phyloP scores from a whole-genome alignment of 2,888 invertebrate species.

The Amiota mariae region DNA sequence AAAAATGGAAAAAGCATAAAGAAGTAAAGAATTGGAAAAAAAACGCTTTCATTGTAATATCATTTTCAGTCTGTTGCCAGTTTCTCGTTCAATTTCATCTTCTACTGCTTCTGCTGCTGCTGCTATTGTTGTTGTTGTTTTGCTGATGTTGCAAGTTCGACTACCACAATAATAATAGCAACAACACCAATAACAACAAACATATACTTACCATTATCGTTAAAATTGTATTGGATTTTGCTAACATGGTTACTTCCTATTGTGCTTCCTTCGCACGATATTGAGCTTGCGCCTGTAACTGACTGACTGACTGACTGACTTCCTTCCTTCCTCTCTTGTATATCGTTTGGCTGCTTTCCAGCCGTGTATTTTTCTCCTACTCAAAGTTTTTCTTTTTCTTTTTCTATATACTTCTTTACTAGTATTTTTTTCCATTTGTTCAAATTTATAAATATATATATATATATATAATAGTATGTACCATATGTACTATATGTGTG shows the following conservation, averaged over 20 bases:
- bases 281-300: conserved; percentile 31
- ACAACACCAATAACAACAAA: conserved; percentile 18
- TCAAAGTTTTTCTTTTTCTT: too few species aligned
- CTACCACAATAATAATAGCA: conserved; percentile 2
- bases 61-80: conserved; percentile 50
- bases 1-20: too few species aligned
- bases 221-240: conserved; percentile 66
- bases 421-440: not conserved
- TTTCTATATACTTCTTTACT: too few species aligned
- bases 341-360: not conserved
- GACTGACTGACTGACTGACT: conserved; percentile 44
- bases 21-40: too few species aligned
- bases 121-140: conserved; percentile 4
- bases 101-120: conserved; percentile 20
- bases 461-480: conserved; percentile 3
- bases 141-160: conserved; percentile 4
- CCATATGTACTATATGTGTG: too few species aligned
- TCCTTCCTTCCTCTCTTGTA: not conserved
- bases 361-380: not conserved
- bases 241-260: conserved; percentile 38
- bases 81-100: conserved; percentile 28
- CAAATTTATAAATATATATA: not conserved
- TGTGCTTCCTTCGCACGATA: not conserved
- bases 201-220: conserved; percentile 53
- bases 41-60: conserved; percentile 54